Evolutionary conservation across 2,888 invertebrate species (phyloP), one percentile per base, ranked within the genome.

Genomic region (Cynaeus angustus): DNA sequence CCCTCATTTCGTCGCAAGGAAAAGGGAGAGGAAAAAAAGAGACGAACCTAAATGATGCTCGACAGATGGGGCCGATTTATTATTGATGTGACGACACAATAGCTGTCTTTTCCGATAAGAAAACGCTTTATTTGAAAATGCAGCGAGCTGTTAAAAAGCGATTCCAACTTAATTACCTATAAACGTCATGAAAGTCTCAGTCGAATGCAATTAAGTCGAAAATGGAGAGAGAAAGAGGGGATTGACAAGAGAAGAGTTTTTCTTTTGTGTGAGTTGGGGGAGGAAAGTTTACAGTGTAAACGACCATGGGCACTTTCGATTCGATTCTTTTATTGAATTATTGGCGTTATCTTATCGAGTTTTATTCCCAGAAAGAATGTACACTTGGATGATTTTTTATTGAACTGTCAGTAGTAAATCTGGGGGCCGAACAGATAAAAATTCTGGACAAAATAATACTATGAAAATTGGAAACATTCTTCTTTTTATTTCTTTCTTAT

Each of bases 101-200:
- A 46, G 55, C 46, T 66, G 55, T 66, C 56, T 48, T 37, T 46
- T 46, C 37, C 45, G 56, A 66, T 66, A 66, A 66, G 61, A 45
- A 62, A 53, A 46, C 26, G 62, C 62, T 68, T 68, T 68, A 68
- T 68, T 68, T 46, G 68, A 62, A 45, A 62, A 68, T 53, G 52
- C 68, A 61, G 33, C 30, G 61, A 55, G 46, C 61, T 38, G 61
- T 62, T 62, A 68, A 68, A 62, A 55, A 62, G 37, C 68, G 68
- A 68, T 64, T 64, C 16, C 64, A 46, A 56, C 46, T 68, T 68
- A 68, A 68, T 68, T 68, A 68, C 56, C 62, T 68, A 64, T 68
- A 64, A 68, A 68, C 38, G 68, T 68, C 68, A 48, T 6, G 45
- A 62, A 30, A 62, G 46, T 62, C 68, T 66, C 21, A 10, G 61